A percentile compares a stretch with the other conserved stretches of the same genome.
These are phyloP conservation scores for Coilia nasus DNA, from an alignment of 2,797 vertebrate species.

Conservation along the genomic window DNA sequence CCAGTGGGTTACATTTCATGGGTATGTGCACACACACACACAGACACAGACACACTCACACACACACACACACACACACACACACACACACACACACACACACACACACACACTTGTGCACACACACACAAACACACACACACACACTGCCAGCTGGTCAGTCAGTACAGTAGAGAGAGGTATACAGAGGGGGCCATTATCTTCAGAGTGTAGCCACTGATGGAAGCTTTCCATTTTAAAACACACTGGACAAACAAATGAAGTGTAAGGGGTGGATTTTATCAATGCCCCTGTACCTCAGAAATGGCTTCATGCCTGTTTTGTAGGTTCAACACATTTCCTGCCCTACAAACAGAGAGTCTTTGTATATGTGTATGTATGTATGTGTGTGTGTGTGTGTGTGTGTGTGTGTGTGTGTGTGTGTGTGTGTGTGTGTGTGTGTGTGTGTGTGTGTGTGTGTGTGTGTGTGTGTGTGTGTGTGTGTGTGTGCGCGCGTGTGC, in stretches of 20 bases:
- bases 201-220: slow-evolving; percentile 1
- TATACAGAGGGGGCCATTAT: slow-evolving; percentile 26
- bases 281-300: slow-evolving; percentile 14
- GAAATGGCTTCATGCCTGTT: slow-evolving; percentile 22
- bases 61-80: background rate
- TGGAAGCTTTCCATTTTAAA: slow-evolving; percentile 24
- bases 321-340: slow-evolving; percentile 53
- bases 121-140: slow-evolving; percentile 1
- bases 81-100: background rate
- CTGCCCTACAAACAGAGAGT: slow-evolving; percentile 44
- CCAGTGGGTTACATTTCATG: background rate
- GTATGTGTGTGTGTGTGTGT: slow-evolving; percentile 36
- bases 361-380: slow-evolving; percentile 54
- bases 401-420: slow-evolving; percentile 33
- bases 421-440: slow-evolving; percentile 24
- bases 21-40: background rate
- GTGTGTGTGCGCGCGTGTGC: background rate
- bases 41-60: background rate
- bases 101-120: background rate
- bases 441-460: background rate
- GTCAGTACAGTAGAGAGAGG: background rate
- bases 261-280: background rate
- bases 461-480: too few species aligned
- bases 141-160: background rate
- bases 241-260: slow-evolving; percentile 14